Conservation (phyloP, 2,797 vertebrate genomes). For the Coregonus suidteri region DNA sequence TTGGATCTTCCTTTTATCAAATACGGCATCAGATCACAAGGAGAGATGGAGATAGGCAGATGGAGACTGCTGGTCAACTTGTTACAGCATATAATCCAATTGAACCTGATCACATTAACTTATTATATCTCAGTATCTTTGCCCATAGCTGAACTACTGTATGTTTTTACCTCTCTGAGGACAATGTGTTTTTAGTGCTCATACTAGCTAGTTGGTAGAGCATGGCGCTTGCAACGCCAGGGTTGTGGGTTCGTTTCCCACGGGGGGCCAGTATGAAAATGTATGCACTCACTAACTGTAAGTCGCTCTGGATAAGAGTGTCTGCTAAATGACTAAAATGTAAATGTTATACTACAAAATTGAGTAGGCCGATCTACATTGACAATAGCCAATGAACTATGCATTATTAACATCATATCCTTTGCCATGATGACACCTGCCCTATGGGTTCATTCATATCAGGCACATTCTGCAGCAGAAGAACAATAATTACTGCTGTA, state of each 20-base stretch:
- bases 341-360: too few species aligned
- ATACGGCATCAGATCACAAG: slow-evolving; percentile 48
- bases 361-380: too few species aligned
- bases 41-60: slow-evolving; percentile 45
- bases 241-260: too few species aligned
- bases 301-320: too few species aligned
- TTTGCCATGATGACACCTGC: not conserved
- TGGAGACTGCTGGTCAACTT: slow-evolving; percentile 25
- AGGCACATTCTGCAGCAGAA: not conserved
- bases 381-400: too few species aligned
- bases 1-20: slow-evolving; percentile 15
- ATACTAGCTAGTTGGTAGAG: too few species aligned
- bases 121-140: not conserved
- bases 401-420: not conserved
- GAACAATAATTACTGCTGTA: slow-evolving; percentile 1
- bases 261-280: too few species aligned
- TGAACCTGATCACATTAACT: slow-evolving; percentile 42
- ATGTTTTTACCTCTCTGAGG: not conserved
- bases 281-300: too few species aligned
- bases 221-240: too few species aligned
- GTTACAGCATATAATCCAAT: slow-evolving; percentile 51
- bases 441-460: not conserved
- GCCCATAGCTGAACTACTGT: not conserved
- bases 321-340: too few species aligned
- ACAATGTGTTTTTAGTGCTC: not conserved